Percentiles rank a stretch among this genome's conserved stretches.
phyloP scores from a whole-genome alignment of 2,113 vertebrate genomes.

The Oncorhynchus masou region DNA sequence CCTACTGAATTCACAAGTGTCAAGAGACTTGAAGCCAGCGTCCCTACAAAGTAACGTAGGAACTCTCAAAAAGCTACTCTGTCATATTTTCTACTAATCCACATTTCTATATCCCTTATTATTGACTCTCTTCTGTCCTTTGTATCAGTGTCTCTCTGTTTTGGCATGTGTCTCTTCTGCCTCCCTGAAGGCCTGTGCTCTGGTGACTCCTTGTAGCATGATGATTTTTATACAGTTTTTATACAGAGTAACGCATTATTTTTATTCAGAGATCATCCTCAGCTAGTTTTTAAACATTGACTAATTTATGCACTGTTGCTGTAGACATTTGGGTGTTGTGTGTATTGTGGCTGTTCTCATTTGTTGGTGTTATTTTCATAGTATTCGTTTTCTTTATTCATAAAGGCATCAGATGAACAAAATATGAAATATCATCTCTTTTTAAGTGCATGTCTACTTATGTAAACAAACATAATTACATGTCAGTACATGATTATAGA shows the following conservation, averaged over 20 bases:
- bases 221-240: background rate
- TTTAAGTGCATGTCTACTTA: too few relatives aligned
- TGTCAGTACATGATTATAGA: too few relatives aligned
- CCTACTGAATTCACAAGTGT: conserved; percentile 73
- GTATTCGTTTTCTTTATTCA: too few relatives aligned
- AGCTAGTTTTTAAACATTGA: background rate
- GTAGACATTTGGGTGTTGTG: background rate
- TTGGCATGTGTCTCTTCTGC: background rate
- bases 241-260: background rate
- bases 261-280: background rate
- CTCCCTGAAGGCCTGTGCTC: background rate
- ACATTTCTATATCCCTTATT: conserved; percentile 38
- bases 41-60: conserved; percentile 74
- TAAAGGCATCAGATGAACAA: too few relatives aligned
- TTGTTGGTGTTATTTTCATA: too few relatives aligned
- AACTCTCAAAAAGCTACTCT: conserved; percentile 55
- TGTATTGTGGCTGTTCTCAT: too few relatives aligned
- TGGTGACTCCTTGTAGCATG: background rate
- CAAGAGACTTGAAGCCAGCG: conserved; percentile 62
- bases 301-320: background rate
- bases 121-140: conserved; percentile 29
- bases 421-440: too few relatives aligned
- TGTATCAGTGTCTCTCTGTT: background rate
- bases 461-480: too few relatives aligned
- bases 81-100: conserved; percentile 52